Base-by-base conservation (phyloP, 1,140 invertebrate genomes). In the Stegodyphus dumicola region DNA sequence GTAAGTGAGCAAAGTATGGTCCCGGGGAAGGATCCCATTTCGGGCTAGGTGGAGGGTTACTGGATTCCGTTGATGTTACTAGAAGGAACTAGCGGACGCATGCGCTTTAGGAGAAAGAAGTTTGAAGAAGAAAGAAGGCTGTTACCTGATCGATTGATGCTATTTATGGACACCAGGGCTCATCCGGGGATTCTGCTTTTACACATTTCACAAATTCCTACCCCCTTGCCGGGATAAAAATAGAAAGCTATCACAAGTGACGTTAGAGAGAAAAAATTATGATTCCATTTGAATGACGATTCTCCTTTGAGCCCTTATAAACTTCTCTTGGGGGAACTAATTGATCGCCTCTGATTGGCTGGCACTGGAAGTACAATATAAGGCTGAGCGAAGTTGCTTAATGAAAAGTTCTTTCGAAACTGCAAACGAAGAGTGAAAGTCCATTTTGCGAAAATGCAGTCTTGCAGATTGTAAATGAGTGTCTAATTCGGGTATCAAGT, bases 141-240 rank as follows among this genome's bases (percentile, higher is more conserved):
- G 70, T 83, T 75, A 60, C 80, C 56, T 60, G 17, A 83, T 83
- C 80, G 80, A 83, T 83, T 75, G 80, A 83, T 75, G 56, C 80
- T 83, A 83, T 83, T 83, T 83, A 66, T 83, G 71, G 80, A 83
- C 15, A 83, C 71, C 70, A 15, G 64, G 80, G 60, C 60, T 10
- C 70, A 83, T 73, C 80, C 71, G 80, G 80, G 80, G 53, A 33
- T 54, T 49, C 33, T 60, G 54, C 78, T 83, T 83, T 83, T 83
- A 83, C 80, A 83, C 80, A 83, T 75, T 83, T 83, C 70, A 60
- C 71, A 71, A 83, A 83, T 71, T 66, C 54, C 6, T 49, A 64
- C 33, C 33, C 33, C 49, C 33, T 65, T 11, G 77, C 33, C 18
- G 48, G 13, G 17, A 33, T 83, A 75, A 83, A 83, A 83, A 83